Conservation (phyloP, 1,140 invertebrate genomes). For the Philaenus spumarius region DNA sequence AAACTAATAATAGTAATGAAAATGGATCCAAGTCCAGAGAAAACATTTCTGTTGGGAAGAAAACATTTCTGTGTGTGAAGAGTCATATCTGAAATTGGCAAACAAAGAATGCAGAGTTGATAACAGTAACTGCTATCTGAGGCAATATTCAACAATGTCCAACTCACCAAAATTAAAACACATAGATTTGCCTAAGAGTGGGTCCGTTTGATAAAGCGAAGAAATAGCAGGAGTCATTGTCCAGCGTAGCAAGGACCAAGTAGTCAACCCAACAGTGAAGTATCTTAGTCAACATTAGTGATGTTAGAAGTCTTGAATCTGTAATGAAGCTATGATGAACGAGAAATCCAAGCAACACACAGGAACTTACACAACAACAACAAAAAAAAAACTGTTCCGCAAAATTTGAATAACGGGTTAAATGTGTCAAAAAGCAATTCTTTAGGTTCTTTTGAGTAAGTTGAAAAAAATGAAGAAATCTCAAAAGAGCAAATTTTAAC, state of each 20-base stretch:
- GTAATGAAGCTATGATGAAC: neutral
- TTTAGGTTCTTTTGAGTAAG: too few relatives aligned
- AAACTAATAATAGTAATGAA: too few relatives aligned
- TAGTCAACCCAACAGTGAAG: conserved; percentile 2
- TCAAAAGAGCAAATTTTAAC: too few relatives aligned
- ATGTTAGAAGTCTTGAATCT: neutral
- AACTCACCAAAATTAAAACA: neutral
- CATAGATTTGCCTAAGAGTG: conserved; percentile 7
- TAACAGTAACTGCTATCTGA: too few relatives aligned
- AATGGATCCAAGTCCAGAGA: too few relatives aligned
- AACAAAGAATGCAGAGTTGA: too few relatives aligned
- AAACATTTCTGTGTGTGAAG: too few relatives aligned
- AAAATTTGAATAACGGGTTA: neutral
- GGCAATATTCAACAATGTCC: too few relatives aligned
- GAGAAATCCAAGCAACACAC: neutral
- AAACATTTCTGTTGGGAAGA: too few relatives aligned
- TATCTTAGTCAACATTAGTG: neutral
- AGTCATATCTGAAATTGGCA: too few relatives aligned
- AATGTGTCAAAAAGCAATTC: neutral
- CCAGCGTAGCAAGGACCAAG: neutral
- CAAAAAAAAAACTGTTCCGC: neutral
- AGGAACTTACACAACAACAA: neutral
- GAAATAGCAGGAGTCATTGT: neutral
- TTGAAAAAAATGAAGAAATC: too few relatives aligned
- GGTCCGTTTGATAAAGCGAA: conserved; percentile 8